Evolutionary conservation across 2,888 invertebrate species (phyloP).

Genomic region (Theodoxus fluviatilis): DNA sequence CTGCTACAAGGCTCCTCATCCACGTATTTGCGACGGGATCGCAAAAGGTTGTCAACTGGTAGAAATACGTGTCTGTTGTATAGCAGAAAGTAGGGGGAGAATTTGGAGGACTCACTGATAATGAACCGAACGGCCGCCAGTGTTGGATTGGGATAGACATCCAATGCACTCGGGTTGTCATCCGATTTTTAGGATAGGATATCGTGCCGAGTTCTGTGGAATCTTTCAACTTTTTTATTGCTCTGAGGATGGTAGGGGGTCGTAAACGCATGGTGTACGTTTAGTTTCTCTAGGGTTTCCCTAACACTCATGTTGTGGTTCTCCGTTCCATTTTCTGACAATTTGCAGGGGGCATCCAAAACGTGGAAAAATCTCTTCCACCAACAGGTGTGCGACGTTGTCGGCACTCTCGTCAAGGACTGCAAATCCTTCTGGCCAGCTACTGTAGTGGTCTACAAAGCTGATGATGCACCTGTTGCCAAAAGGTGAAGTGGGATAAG

Average conservation of each 20-base stretch:
- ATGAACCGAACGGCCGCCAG: too few species aligned
- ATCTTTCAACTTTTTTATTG: conserved; percentile 22
- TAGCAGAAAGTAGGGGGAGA: too few species aligned
- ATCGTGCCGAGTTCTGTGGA: conserved; percentile 23
- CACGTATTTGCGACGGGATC: too few species aligned
- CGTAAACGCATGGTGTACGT: conserved; percentile 18
- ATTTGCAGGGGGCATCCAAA: conserved; percentile 27
- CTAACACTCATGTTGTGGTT: conserved; percentile 24
- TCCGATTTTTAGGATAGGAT: conserved; percentile 19
- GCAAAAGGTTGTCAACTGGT: too few species aligned
- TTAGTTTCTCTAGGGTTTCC: conserved; percentile 21
- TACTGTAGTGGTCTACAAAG: conserved; percentile 23
- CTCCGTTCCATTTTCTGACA: conserved; percentile 29
- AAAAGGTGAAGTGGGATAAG: conserved; percentile 24
- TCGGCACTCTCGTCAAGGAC: conserved; percentile 30
- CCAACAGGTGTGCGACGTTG: conserved; percentile 30
- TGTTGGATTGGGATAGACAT: too few species aligned
- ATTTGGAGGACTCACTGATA: too few species aligned
- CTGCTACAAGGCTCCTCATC: too few species aligned
- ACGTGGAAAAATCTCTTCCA: conserved; percentile 33
- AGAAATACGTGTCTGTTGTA: too few species aligned
- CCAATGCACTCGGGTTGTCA: conserved; percentile 12
- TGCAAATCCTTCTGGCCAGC: conserved; percentile 33
- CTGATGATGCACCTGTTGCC: conserved; percentile 26
- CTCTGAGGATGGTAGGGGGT: conserved; percentile 22